Percentiles rank a stretch among this genome's conserved stretches.
Evolutionary conservation across 1,140 invertebrate species (phyloP).

Genomic region (Trinorchestia longiramus): DNA sequence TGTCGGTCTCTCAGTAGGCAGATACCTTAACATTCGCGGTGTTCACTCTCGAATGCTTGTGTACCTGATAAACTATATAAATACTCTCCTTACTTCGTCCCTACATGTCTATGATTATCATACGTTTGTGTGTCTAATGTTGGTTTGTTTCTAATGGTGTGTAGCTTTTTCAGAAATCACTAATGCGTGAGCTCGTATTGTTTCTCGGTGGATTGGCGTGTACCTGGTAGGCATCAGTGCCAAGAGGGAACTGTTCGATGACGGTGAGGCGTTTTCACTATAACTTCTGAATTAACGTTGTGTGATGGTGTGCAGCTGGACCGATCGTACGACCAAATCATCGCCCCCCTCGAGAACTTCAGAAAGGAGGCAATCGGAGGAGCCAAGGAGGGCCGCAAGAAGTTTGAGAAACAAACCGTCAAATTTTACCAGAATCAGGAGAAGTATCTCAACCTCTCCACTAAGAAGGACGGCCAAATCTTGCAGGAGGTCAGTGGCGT

Average conservation of each 20-base stretch:
- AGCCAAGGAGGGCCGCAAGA: slow-evolving; percentile 96
- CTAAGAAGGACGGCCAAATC: slow-evolving; percentile 90
- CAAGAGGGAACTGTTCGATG: no score
- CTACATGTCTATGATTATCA: no score
- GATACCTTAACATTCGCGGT: background rate
- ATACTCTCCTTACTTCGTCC: no score
- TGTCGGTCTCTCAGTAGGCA: background rate
- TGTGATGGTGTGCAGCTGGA: slow-evolving; percentile 78
- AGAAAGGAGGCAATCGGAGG: slow-evolving; percentile 94
- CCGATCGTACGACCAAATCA: slow-evolving; percentile 85
- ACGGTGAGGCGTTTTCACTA: no score
- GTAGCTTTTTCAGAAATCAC: no score
- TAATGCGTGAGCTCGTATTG: no score
- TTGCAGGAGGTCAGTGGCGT: slow-evolving; percentile 86
- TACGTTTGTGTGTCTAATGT: no score
- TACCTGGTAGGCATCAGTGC: no score
- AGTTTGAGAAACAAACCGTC: slow-evolving; percentile 96
- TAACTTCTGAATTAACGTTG: no score
- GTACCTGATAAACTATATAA: no score
- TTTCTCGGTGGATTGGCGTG: no score
- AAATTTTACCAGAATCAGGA: slow-evolving; percentile 97
- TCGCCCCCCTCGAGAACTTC: slow-evolving; percentile 91
- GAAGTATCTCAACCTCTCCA: slow-evolving; percentile 92
- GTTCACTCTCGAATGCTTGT: background rate
- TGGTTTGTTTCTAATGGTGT: no score